A percentile compares a stretch with the other conserved stretches of the same genome.
These are phyloP conservation scores for Ellobium chinense DNA, from an alignment of 2,888 invertebrate species.

Conservation along the genomic window DNA sequence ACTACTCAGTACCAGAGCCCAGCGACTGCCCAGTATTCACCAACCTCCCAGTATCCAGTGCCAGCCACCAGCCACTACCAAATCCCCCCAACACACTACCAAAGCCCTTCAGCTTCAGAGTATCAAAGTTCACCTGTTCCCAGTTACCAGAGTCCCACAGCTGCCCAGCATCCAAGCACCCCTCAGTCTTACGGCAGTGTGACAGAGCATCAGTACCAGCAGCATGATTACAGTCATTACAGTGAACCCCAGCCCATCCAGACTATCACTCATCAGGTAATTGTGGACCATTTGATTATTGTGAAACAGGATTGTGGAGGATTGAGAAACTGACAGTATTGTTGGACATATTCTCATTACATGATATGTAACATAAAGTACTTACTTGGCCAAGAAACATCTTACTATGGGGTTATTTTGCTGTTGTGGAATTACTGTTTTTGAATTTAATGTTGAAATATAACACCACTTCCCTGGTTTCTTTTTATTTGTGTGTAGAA, in stretches of 20 bases:
- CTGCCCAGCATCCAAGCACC: background rate
- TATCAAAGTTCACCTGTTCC: background rate
- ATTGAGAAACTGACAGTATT: too few relatives aligned
- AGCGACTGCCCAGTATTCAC: background rate
- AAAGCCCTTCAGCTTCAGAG: background rate
- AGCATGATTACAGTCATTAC: conserved; percentile 4
- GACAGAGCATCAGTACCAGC: background rate
- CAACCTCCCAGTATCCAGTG: background rate
- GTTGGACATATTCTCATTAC: too few relatives aligned
- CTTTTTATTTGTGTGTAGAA: too few relatives aligned
- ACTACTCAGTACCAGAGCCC: background rate
- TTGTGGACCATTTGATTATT: too few relatives aligned
- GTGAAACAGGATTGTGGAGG: too few relatives aligned
- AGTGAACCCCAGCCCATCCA: conserved; percentile 24
- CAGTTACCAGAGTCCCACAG: background rate
- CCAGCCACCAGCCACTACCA: background rate
- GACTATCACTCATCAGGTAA: conserved; percentile 29
- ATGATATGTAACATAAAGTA: too few relatives aligned
- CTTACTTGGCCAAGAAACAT: too few relatives aligned
- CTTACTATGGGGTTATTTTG: too few relatives aligned
- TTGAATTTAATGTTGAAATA: too few relatives aligned
- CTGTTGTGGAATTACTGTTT: too few relatives aligned
- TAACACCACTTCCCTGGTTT: too few relatives aligned
- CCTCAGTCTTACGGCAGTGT: background rate
- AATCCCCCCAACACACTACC: background rate